Evolutionary conservation across 2,888 invertebrate species (phyloP), one percentile per base, ranked within the genome.

Genomic region (Stramonita haemastoma): DNA sequence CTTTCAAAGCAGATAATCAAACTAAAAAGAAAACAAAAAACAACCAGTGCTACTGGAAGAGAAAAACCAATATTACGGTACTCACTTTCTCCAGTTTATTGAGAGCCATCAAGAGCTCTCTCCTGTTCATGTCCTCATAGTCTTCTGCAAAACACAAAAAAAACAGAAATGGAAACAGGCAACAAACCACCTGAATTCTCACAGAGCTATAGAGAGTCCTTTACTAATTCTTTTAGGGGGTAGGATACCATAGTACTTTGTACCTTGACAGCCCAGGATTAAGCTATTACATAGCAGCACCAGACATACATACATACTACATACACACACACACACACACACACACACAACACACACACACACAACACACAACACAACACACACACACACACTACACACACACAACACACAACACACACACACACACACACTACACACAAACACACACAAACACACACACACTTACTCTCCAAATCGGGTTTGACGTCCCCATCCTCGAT

Each of bases 41-140:
- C 46, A 46, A 46, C 46, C 46, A 46, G 46, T 46, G 2, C 4
- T 46, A 8, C 46, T 46, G 46, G 46, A 2, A 46, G 46, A 46
- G 46, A 46, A 46, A 46, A 46, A 46, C 46, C 46, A 46, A 46
- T 46, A 8, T 46, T 29, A 32, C 17, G 29, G 29, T 56, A 60
- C 79, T 36, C 77, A 91, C 91, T 87, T 83, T 90, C 29, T 91
- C 90, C 4, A 91, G 36, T 32, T 79, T 90, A 70, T 87, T 26
- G 86, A 91, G 86, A 19, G 86, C 79, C 81, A 79, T 19, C 34
- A 90, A 87, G 56, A 96, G 89, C 87, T 95, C 94, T 90, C 92
- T 94, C 90, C 93, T 94, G 90, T 94, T 94, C 95, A 95, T 95
- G 90, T 95, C 95, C 88, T 94, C 94, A 93, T 93, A 95, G 5